Evolutionary conservation across 2,113 vertebrate species (phyloP), one percentile per base, ranked within the genome.

Genomic region (Corythaixoides concolor): DNA sequence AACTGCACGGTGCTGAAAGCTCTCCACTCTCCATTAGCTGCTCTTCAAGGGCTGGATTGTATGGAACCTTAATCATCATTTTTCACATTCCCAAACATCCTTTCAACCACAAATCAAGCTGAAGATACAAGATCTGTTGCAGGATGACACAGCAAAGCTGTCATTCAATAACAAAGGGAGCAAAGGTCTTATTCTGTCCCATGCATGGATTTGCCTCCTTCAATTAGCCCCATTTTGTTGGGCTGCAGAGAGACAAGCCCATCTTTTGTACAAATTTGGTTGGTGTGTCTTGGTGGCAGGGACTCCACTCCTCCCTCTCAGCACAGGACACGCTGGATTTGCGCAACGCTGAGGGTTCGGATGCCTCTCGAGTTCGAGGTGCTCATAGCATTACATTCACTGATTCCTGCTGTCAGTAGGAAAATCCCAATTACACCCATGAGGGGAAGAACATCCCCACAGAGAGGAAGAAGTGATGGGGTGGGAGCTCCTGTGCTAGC

Each of bases 161-260:
- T 37, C 13, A 12, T 47, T 75, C n/a, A 28, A 11, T 5, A 62
- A 27, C 4, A 43, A 11, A 50, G 49, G 39, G 15, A 77, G 14
- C 4, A 23, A 30, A 66, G 43, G 50, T 45, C 18, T 41, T 11
- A 16, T 56, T 43, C 33, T 69, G 59, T 19, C 50, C 53, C 2
- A 0, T 26, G 12, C 26, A 13, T 0, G 0, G 64, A 68, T 53
- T 43, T 3, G 17, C 35, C 59, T 12, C 8, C 33, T 82, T 39
- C 20, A 30, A 15, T 13, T 55, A 32, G 32, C 20, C 60, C 37
- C 1, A 5, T 32, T 62, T 7, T 18, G 9, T 5, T 47, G 35
- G 80, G 84, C 30, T 66, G 47, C 47, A 72, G 76, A 33, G 27
- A 66, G 5, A 43, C 41, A 72, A 72, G 27, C 5, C 16, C 39